Base-by-base conservation (phyloP, 2,888 invertebrate genomes). In the Endomychus coccineus region DNA sequence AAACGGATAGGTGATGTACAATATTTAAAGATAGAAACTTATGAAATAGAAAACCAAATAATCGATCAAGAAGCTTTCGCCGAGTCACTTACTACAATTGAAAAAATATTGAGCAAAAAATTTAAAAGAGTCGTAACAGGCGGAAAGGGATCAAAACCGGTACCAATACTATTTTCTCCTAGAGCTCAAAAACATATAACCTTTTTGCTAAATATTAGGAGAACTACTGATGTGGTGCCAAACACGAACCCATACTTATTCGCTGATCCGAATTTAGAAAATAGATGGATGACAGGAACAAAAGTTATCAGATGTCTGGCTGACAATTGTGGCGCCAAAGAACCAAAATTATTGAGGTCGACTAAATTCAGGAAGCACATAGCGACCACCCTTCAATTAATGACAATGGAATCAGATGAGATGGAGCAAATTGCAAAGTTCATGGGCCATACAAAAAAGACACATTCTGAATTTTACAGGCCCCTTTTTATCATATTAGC, bases 141-240 rank as follows among this genome's bases (percentile, higher is more conserved):
- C 3, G 46, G 44, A 24, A 50, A 49, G 27, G 46, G 48, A n/a
- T 38, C 35, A 2, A 48, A 49, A 34, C 43, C 42, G 13, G 41
- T 45, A 5, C 39, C 46, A 3, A 49, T 49, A 17, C 24, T 50
- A 16, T 50, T 49, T 42, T 29, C 43, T 10, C 36, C 23, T 14
- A 4, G 27, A 21, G 27, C 31, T 2, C 44, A 44, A 35, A 42
- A 27, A 32, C 44, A 31, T 24, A 39, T 47, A n/a, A 19, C 30
- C 2, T 16, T 6, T 13, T 34, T 49, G 32, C 25, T 47, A 32
- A 35, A 39, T 16, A 31, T 45, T 34, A 28, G 44, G 32, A 39
- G 36, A 19, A 36, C 21, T 12, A 43, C 33, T 25, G 34, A 42
- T 27, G 39, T 45, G 30, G 44, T 48, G 12, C 46, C 46, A 13